Evolutionary conservation across 2,888 invertebrate genomes (phyloP).

Genomic region (Melanostoma mellinum): DNA sequence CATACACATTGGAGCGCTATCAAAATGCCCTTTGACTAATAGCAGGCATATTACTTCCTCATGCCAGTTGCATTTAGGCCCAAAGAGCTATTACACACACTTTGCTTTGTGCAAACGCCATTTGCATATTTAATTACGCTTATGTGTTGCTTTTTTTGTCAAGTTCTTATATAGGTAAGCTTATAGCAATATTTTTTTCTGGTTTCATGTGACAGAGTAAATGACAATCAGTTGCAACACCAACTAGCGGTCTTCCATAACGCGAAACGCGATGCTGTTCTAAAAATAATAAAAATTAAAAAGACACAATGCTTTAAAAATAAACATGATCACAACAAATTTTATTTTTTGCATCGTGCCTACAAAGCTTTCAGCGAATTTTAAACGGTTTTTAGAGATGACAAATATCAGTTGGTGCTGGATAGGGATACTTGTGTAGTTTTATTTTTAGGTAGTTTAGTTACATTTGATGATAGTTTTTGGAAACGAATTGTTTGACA

Average conservation of each 20-base stretch:
- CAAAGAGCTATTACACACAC: slow-evolving; percentile 71
- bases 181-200: slow-evolving; percentile 10
- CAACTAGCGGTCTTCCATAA: slow-evolving; percentile 37
- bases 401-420: not conserved
- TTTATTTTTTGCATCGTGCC: not conserved
- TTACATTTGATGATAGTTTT: too few relatives aligned
- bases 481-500: too few relatives aligned
- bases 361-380: too few relatives aligned
- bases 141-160: slow-evolving; percentile 44
- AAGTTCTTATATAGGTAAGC: slow-evolving; percentile 13
- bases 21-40: slow-evolving; percentile 73
- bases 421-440: too few relatives aligned
- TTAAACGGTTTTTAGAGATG: not conserved
- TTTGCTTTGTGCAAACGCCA: slow-evolving; percentile 72
- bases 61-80: slow-evolving; percentile 71
- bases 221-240: slow-evolving; percentile 59
- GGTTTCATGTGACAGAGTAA: slow-evolving; percentile 43
- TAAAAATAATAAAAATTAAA: slow-evolving; percentile 31
- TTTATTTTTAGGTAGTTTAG: too few relatives aligned
- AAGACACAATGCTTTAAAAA: not conserved
- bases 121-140: slow-evolving; percentile 71
- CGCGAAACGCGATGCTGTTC: slow-evolving; percentile 35
- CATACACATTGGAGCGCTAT: slow-evolving; percentile 70
- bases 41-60: slow-evolving; percentile 71
- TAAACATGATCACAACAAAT: slow-evolving; percentile 13